Evolutionary conservation across 2,113 vertebrate genomes (phyloP).

Genomic region (Lepus timidus): DNA sequence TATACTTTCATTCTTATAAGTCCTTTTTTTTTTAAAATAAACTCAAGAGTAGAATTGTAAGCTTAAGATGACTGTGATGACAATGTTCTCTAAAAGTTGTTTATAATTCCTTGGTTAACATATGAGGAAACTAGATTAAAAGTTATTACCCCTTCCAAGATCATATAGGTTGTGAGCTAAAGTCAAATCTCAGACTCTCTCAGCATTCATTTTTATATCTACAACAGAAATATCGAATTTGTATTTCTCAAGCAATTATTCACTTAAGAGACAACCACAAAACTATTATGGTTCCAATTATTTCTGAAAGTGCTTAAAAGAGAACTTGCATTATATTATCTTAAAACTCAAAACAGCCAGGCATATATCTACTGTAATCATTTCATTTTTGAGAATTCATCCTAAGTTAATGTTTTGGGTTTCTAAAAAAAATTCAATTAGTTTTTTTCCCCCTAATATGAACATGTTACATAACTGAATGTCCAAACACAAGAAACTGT

Average conservation of each 20-base stretch:
- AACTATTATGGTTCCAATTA: background rate
- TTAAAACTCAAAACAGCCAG: background rate
- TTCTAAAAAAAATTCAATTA: background rate
- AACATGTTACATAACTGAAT: background rate
- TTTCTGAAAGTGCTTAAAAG: background rate
- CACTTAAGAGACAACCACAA: background rate
- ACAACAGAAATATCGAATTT: background rate
- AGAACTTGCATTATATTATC: background rate
- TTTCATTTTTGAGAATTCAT: constrained; percentile 5
- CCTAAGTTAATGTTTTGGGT: background rate
- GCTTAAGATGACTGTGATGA: background rate
- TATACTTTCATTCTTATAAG: background rate
- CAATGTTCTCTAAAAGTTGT: background rate
- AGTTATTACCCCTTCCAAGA: background rate
- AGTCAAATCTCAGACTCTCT: background rate
- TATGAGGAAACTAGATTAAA: background rate
- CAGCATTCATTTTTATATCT: background rate
- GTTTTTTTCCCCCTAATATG: background rate
- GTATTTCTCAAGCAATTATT: constrained; percentile 2
- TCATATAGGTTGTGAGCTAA: background rate
- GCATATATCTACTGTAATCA: background rate
- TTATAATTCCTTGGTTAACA: background rate
- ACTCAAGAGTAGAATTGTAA: background rate
- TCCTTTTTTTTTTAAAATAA: background rate
- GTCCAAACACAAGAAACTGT: background rate